phyloP scores from a whole-genome alignment of 23 tunicate genomes.

The Ciona savignyi region DNA sequence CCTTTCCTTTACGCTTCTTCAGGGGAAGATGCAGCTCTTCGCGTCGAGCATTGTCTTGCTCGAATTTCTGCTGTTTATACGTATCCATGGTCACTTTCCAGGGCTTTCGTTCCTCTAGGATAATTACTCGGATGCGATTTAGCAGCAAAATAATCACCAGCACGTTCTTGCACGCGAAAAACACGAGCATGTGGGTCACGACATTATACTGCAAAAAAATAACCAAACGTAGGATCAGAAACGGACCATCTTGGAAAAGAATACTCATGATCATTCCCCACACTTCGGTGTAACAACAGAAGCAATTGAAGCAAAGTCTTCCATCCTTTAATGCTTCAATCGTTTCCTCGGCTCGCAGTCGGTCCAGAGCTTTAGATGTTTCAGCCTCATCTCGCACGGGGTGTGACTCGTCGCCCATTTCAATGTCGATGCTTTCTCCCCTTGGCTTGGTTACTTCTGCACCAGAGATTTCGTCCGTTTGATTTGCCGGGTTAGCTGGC shows the following conservation, averaged over 20 bases:
- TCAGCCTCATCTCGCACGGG: no score
- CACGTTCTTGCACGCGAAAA: conserved; percentile 69
- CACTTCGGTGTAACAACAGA: no score
- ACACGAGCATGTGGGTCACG: conserved; percentile 73
- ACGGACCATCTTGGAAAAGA: conserved; percentile 73
- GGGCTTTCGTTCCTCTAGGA: conserved; percentile 20
- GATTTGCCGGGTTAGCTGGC: no score
- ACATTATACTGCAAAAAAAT: conserved; percentile 64
- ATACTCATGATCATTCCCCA: conserved; percentile 79
- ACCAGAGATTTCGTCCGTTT: no score
- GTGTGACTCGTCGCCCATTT: no score
- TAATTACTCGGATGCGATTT: conserved; percentile 65
- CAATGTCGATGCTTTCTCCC: no score
- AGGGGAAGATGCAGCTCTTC: conserved; percentile 19
- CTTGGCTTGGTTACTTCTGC: no score
- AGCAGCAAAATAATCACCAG: conserved; percentile 50
- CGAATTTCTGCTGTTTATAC: conserved; percentile 11
- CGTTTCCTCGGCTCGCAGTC: no score
- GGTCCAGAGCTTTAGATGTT: no score
- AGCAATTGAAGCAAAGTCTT: conserved; percentile 39
- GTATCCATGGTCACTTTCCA: conserved; percentile 55
- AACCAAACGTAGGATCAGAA: conserved; percentile 57
- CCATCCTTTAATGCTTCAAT: no score
- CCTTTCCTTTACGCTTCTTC: conserved; percentile 9
- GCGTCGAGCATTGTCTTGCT: conserved; percentile 6